Conservation (phyloP, 2,888 invertebrate genomes). For the Trileptium ribeirensis region DNA sequence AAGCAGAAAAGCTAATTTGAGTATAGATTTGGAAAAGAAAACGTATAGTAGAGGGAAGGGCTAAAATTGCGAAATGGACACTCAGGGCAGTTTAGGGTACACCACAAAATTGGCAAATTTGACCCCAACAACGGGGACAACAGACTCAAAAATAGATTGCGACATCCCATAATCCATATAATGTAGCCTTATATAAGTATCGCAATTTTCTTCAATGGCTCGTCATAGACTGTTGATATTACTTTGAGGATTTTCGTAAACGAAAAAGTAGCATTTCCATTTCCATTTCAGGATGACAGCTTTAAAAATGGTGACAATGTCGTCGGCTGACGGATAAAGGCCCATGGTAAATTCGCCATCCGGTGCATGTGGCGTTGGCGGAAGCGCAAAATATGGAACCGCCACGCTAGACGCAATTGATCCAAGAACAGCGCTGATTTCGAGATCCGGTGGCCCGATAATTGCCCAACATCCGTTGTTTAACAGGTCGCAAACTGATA, state of each 20-base stretch:
- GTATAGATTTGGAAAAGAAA: too few relatives aligned
- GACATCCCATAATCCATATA: too few relatives aligned
- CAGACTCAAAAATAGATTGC: too few relatives aligned
- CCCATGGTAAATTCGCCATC: constrained; percentile 61
- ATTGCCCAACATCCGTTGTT: constrained; percentile 42
- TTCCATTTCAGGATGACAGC: constrained; percentile 79
- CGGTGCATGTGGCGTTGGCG: background rate
- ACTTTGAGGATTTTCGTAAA: constrained; percentile 73
- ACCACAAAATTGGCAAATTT: too few relatives aligned
- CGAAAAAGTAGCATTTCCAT: constrained; percentile 84
- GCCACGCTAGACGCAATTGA: background rate
- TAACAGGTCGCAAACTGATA: constrained; percentile 45
- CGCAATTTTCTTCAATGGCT: too few relatives aligned
- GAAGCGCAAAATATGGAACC: constrained; percentile 6
- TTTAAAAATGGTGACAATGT: constrained; percentile 70
- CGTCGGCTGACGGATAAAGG: constrained; percentile 73
- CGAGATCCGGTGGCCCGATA: constrained; percentile 42
- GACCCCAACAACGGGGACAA: too few relatives aligned
- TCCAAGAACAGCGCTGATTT: constrained; percentile 42
- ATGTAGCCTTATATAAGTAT: too few relatives aligned
- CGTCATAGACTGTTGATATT: too few relatives aligned
- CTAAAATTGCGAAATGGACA: too few relatives aligned
- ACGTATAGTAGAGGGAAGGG: too few relatives aligned
- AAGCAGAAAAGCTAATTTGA: too few relatives aligned
- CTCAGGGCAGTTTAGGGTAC: too few relatives aligned